These are phyloP conservation scores for Malachius bipustulatus DNA, from an alignment of 2,888 invertebrate genomes.

Conservation along the genomic window DNA sequence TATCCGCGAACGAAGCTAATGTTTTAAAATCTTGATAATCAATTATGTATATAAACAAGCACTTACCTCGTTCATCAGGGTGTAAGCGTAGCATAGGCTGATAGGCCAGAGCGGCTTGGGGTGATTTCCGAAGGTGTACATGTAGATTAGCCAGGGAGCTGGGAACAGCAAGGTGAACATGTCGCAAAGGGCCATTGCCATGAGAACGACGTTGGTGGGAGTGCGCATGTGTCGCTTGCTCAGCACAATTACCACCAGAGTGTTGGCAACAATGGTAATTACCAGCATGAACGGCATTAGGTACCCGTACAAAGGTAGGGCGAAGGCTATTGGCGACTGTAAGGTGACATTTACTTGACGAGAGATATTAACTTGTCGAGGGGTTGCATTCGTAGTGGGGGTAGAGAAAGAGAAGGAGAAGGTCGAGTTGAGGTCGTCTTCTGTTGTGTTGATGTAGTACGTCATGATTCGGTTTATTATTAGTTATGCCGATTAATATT, in stretches of 20 bases:
- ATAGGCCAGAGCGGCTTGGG: constrained; percentile 66
- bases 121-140: constrained; percentile 83
- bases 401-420: too few relatives aligned
- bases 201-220: constrained; percentile 82
- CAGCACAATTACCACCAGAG: constrained; percentile 80
- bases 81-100: constrained; percentile 67
- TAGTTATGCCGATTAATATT: too few relatives aligned
- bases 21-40: too few relatives aligned
- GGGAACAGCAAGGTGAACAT: constrained; percentile 86
- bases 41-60: too few relatives aligned
- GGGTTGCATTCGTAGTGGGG: too few relatives aligned
- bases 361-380: too few relatives aligned
- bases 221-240: constrained; percentile 84
- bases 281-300: constrained; percentile 75
- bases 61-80: constrained; percentile 66
- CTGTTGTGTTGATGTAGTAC: too few relatives aligned
- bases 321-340: constrained; percentile 54
- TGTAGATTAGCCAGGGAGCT: constrained; percentile 82
- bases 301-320: constrained; percentile 63
- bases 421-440: too few relatives aligned
- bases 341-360: constrained; percentile 60
- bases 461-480: too few relatives aligned
- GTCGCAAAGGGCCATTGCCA: constrained; percentile 94
- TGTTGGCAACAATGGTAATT: constrained; percentile 82
- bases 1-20: too few relatives aligned